phyloP scores from a whole-genome alignment of 2,113 vertebrate genomes.

The Anser cygnoides region DNA sequence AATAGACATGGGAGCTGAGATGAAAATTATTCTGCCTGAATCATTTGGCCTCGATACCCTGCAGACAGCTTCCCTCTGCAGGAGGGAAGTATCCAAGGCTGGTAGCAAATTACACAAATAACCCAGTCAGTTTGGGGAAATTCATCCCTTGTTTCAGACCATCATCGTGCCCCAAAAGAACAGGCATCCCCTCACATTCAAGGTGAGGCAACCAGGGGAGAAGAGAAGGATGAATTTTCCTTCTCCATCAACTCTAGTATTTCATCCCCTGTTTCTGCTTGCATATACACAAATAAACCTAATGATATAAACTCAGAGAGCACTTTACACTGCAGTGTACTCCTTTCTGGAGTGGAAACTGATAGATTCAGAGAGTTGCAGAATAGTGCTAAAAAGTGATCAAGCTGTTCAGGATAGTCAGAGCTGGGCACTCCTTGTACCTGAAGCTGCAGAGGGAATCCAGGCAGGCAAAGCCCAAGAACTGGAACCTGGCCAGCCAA shows the following conservation, averaged over 20 bases:
- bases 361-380: background rate
- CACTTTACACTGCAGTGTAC: background rate
- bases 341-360: background rate
- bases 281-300: background rate
- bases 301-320: background rate
- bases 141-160: background rate
- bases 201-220: background rate
- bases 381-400: background rate
- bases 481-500: conserved; percentile 4
- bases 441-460: background rate
- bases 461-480: background rate
- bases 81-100: background rate
- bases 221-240: background rate
- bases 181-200: background rate
- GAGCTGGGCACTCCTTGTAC: background rate
- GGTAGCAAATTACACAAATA: background rate
- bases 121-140: background rate
- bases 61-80: background rate
- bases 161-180: background rate
- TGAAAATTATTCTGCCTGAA: background rate
- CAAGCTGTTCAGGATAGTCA: background rate
- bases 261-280: background rate
- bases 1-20: background rate
- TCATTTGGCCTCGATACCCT: background rate
- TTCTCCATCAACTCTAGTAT: background rate